Base-by-base conservation (phyloP, 2,797 vertebrate species). In the Diplodus sargus region DNA sequence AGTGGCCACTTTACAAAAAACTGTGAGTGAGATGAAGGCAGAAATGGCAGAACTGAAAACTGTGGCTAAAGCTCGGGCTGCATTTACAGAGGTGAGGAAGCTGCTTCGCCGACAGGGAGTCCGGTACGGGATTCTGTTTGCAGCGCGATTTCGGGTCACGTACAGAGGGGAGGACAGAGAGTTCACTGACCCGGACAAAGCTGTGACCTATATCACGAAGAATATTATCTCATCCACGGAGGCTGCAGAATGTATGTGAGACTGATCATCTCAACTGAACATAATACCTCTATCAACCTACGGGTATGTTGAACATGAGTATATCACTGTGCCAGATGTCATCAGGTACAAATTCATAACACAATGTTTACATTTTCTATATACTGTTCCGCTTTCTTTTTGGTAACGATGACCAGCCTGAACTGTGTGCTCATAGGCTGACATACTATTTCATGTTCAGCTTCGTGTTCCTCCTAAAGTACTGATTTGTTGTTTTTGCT, bases 31-130 rank as follows among this genome's bases (percentile, higher is more conserved):
- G n/a, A n/a, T n/a, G n/a, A n/a, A n/a, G n/a, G n/a, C n/a, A n/a
- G n/a, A n/a, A n/a, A n/a, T n/a, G n/a, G n/a, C n/a, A n/a, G n/a
- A n/a, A n/a, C n/a, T n/a, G n/a, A n/a, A n/a, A n/a, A n/a, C 48
- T 9, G 53, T 74, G 25, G 53, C 75, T 8, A 78, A 70, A 48
- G 70, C 75, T 1, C 54, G n/a, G 11, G 76, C 60, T 22, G 54
- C 54, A 1, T 79, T 71, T 4, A 58, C 59, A 1, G 70, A 75
- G 17, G 81, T 78, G 28, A 78, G 42, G 47, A 78, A 64, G 56
- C 30, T 23, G 0, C 74, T 57, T 4, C 20, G 42, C 47, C 54
- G 4, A 0, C 15, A 30, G n/a, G 57, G 59, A 7, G 39, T 69
- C 64, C 28, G 63, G 16, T 57, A 56, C 8, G 74, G 74, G 0